Evolutionary conservation across 2,888 invertebrate species (phyloP).

Genomic region (Thereva nobilitata): DNA sequence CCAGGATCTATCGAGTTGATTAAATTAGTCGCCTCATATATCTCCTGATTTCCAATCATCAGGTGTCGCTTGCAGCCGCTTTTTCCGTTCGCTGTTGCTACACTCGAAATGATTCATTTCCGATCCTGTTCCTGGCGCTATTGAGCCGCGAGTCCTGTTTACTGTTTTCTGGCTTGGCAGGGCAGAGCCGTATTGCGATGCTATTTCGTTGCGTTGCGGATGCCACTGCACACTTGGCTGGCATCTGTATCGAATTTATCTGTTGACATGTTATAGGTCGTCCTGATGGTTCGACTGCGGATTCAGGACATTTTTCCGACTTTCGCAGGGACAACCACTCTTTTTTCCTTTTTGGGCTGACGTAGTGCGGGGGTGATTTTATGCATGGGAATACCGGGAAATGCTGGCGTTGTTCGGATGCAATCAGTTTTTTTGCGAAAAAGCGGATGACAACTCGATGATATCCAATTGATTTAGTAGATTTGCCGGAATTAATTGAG

Average conservation of each 20-base stretch:
- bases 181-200: neutral
- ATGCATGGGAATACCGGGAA: conserved; percentile 30
- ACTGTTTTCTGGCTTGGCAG: neutral
- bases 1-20: conserved; percentile 37
- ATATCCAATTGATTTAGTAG: conserved; percentile 35
- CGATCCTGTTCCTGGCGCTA: conserved; percentile 22
- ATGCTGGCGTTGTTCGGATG: conserved; percentile 10
- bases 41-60: conserved; percentile 42
- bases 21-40: conserved; percentile 43
- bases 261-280: conserved; percentile 29
- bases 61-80: conserved; percentile 41
- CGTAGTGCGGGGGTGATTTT: conserved; percentile 28
- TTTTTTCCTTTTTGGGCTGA: conserved; percentile 3
- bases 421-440: conserved; percentile 6
- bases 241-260: conserved; percentile 33
- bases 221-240: conserved; percentile 25
- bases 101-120: conserved; percentile 42
- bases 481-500: conserved; percentile 36
- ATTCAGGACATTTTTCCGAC: neutral
- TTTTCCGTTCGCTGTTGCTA: conserved; percentile 26
- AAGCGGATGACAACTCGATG: conserved; percentile 26
- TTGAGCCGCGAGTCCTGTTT: neutral
- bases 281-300: conserved; percentile 4
- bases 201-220: conserved; percentile 4
- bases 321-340: conserved; percentile 6